A percentile compares a stretch with the other conserved stretches of the same genome.
These are phyloP conservation scores for Cladopsammia gracilis DNA, from an alignment of 64 coral and sea anemone genomes.

Conservation along the genomic window DNA sequence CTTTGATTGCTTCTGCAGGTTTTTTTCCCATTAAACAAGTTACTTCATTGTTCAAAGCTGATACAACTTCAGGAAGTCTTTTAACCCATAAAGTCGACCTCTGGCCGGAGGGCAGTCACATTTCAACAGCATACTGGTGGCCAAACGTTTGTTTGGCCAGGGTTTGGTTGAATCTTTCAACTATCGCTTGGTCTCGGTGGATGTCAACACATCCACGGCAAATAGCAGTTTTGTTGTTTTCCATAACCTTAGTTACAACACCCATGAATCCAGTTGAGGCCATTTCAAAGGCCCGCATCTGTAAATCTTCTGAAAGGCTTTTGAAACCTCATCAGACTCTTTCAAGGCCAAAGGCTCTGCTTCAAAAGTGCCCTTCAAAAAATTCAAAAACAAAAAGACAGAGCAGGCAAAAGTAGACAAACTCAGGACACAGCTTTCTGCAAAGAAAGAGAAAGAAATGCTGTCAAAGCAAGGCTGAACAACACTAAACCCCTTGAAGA, in stretches of 20 bases:
- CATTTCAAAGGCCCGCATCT: background rate
- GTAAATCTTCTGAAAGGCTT: background rate
- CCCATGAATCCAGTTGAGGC: constrained; percentile 13
- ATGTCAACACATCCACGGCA: background rate
- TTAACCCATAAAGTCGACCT: background rate
- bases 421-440: too few species aligned
- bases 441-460: too few species aligned
- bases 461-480: too few species aligned
- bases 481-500: too few species aligned
- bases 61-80: constrained; percentile 22
- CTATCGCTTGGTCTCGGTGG: constrained; percentile 1
- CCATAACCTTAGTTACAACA: background rate
- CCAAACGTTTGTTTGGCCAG: background rate
- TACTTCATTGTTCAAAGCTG: constrained; percentile 28
- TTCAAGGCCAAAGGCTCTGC: too few species aligned
- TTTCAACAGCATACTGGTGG: background rate
- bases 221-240: background rate
- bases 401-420: too few species aligned
- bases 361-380: too few species aligned
- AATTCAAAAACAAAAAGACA: too few species aligned
- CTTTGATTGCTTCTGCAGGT: constrained; percentile 22
- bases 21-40: constrained; percentile 6
- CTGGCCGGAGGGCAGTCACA: background rate
- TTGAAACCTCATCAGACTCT: background rate
- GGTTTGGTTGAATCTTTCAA: constrained; percentile 7